These are phyloP conservation scores for Pentalonia nigronervosa DNA, from an alignment of 1,140 invertebrate species.

Conservation along the genomic window DNA sequence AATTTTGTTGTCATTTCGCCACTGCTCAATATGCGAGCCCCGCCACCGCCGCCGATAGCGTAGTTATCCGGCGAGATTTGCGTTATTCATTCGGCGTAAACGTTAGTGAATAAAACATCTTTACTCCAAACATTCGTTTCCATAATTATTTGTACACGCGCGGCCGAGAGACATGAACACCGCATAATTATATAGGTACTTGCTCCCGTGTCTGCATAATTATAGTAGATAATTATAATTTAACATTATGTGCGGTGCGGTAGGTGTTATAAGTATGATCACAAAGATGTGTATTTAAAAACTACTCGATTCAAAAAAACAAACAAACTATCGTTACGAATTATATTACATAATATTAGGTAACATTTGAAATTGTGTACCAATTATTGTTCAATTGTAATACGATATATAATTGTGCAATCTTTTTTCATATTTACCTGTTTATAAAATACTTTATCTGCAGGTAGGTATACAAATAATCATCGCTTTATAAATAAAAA, in stretches of 20 bases:
- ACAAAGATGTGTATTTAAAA: not conserved
- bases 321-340: not conserved
- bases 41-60: not conserved
- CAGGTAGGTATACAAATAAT: not conserved
- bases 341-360: not conserved
- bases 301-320: not conserved
- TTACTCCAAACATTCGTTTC: not conserved
- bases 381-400: not conserved
- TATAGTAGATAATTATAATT: no score
- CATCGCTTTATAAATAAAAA: no score
- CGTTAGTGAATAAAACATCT: not conserved
- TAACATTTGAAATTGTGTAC: not conserved
- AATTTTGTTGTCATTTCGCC: conserved; percentile 31
- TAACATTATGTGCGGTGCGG: not conserved
- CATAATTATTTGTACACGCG: not conserved
- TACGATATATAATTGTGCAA: not conserved
- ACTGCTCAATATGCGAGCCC: not conserved
- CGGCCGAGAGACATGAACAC: not conserved
- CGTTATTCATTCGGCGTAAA: conserved; percentile 10
- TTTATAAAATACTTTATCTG: not conserved
- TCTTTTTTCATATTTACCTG: not conserved
- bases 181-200: no score
- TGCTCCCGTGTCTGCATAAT: no score
- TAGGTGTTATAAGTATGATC: not conserved
- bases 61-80: not conserved